These are phyloP conservation scores for Spilogale gracilis DNA, from an alignment of 2,113 vertebrate species.

Conservation along the genomic window DNA sequence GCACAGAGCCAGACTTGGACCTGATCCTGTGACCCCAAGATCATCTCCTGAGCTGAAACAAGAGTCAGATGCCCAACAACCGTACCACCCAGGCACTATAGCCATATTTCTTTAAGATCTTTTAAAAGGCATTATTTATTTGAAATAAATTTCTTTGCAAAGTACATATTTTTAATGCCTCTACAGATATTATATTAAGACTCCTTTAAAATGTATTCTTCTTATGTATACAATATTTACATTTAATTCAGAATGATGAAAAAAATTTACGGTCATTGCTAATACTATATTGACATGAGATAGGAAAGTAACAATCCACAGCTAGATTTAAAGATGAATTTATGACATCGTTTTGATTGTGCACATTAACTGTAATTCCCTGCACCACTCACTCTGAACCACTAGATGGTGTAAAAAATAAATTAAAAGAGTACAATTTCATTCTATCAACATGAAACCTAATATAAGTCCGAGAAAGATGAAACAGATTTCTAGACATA, in stretches of 20 bases:
- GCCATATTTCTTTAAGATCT: slow-evolving; percentile 52
- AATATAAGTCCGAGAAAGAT: slow-evolving; percentile 57
- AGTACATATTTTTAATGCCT: slow-evolving; percentile 80
- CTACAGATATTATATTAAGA: slow-evolving; percentile 75
- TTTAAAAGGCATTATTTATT: slow-evolving; percentile 51
- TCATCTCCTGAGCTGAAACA: background rate
- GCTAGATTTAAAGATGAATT: slow-evolving; percentile 85
- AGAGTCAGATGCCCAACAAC: background rate
- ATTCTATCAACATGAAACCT: slow-evolving; percentile 68
- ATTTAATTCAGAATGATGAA: slow-evolving; percentile 85
- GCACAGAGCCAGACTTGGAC: background rate
- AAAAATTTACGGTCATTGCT: slow-evolving; percentile 85
- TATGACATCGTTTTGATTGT: slow-evolving; percentile 87
- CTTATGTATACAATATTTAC: slow-evolving; percentile 71
- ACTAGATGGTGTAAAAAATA: slow-evolving; percentile 91
- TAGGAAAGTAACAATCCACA: slow-evolving; percentile 87
- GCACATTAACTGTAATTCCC: slow-evolving; percentile 73
- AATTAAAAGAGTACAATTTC: slow-evolving; percentile 81
- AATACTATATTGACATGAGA: slow-evolving; percentile 85
- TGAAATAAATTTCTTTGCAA: slow-evolving; percentile 77
- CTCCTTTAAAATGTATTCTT: slow-evolving; percentile 82
- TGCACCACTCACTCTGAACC: slow-evolving; percentile 87
- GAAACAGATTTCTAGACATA: slow-evolving; percentile 43
- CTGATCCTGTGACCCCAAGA: background rate
- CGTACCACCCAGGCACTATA: background rate